A percentile compares a stretch with the other conserved stretches of the same genome.
phyloP scores from a whole-genome alignment of 2,113 vertebrate genomes.

The Coptodon bakossiorum region DNA sequence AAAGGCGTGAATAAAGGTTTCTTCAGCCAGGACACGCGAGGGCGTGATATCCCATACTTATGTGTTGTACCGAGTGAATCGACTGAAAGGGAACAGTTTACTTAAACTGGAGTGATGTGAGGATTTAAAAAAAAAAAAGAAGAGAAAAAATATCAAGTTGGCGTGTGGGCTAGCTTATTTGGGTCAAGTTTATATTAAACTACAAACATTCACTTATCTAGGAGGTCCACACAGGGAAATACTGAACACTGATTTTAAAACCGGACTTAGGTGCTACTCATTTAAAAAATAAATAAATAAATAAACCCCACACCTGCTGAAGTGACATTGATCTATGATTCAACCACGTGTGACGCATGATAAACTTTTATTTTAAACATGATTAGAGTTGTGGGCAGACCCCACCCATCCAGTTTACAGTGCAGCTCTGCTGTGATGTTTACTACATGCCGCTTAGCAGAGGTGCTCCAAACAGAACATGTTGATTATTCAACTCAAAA shows the following conservation, averaged over 20 bases:
- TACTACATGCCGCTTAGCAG: slow-evolving; percentile 2
- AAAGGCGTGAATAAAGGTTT: no score
- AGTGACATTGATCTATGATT: neutral
- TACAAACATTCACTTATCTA: neutral
- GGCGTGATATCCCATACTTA: no score
- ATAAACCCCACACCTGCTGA: neutral
- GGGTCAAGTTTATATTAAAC: neutral
- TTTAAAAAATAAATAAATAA: neutral
- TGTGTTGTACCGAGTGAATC: no score
- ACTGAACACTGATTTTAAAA: neutral
- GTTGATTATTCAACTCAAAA: neutral
- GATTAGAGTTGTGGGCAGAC: neutral
- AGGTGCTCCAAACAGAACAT: neutral
- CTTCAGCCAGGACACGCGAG: no score
- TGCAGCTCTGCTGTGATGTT: neutral
- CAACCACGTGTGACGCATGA: neutral
- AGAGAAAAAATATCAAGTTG: neutral
- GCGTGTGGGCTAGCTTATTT: neutral
- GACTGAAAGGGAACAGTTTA: no score
- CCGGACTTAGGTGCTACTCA: neutral
- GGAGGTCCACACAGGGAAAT: neutral
- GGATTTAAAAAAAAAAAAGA: no score
- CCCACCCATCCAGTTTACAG: neutral
- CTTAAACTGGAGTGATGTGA: neutral
- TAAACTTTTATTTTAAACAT: neutral